These are phyloP conservation scores for Chelonia mydas DNA, from an alignment of 2,797 vertebrate genomes.

Conservation along the genomic window DNA sequence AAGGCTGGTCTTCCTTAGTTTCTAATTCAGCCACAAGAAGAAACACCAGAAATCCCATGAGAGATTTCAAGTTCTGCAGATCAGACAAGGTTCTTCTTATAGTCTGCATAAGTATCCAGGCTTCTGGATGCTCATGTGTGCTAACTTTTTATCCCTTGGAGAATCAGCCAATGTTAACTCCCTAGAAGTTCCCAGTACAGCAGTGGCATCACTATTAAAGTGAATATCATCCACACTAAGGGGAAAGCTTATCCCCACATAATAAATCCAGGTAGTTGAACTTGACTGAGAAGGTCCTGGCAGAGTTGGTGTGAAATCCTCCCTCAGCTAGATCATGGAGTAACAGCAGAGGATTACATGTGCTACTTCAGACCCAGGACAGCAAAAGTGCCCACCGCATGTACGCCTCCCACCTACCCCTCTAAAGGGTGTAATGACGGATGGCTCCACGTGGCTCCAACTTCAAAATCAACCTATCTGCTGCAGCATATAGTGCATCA, in stretches of 20 bases:
- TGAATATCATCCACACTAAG: not conserved
- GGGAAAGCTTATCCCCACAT: not conserved
- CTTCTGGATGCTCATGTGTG: not conserved
- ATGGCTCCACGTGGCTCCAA: not conserved
- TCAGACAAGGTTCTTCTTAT: not conserved
- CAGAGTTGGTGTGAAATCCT: not conserved
- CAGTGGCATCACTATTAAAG: not conserved
- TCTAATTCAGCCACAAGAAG: not conserved
- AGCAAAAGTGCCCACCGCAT: not conserved
- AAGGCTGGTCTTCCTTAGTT: not conserved
- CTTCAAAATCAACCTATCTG: not conserved
- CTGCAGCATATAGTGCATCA: not conserved
- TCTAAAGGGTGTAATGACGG: not conserved
- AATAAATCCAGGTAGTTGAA: not conserved
- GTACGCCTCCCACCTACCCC: not conserved
- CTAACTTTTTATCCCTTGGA: not conserved
- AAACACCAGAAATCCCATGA: not conserved
- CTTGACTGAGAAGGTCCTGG: not conserved
- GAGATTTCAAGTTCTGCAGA: not conserved
- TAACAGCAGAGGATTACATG: not conserved
- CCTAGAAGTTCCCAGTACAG: not conserved
- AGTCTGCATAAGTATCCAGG: not conserved
- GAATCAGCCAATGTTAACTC: not conserved
- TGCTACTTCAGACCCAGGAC: not conserved
- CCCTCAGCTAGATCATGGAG: not conserved